phyloP scores from a whole-genome alignment of 2,113 vertebrate genomes.

The Microcebus murinus region DNA sequence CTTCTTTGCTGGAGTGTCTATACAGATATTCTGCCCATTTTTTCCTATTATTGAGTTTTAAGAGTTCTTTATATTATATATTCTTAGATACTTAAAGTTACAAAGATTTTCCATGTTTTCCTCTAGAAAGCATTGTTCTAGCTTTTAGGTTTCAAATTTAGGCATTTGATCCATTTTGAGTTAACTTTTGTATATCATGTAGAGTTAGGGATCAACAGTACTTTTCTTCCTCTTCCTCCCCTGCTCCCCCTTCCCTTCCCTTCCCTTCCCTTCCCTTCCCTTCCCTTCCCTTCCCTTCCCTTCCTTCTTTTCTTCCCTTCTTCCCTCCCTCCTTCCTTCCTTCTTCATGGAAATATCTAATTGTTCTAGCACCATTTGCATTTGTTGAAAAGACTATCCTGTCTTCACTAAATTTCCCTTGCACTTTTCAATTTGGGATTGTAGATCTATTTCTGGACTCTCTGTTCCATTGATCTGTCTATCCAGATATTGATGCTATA shows the following conservation, averaged over 20 bases:
- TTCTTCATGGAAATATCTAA: neutral
- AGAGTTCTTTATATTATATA: too few relatives aligned
- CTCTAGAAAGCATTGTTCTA: neutral
- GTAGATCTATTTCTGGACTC: neutral
- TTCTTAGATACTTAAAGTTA: neutral
- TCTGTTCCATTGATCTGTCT: neutral
- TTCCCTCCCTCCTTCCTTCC: neutral
- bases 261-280: too few relatives aligned
- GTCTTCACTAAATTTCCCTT: neutral
- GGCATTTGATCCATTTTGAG: too few relatives aligned
- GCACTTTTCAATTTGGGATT: neutral
- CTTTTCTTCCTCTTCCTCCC: neutral
- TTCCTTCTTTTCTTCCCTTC: neutral
- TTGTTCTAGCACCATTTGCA: neutral
- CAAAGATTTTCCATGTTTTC: neutral
- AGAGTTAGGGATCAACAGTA: neutral
- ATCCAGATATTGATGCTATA: neutral
- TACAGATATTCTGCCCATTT: too few relatives aligned
- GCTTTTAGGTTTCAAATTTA: too few relatives aligned
- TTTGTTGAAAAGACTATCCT: neutral
- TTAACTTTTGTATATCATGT: too few relatives aligned
- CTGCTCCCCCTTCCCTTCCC: too few relatives aligned
- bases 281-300: neutral
- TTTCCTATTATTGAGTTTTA: too few relatives aligned
- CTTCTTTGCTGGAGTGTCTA: too few relatives aligned